Conservation (phyloP, 2,888 invertebrate genomes). For the Marronus borbonicus region DNA sequence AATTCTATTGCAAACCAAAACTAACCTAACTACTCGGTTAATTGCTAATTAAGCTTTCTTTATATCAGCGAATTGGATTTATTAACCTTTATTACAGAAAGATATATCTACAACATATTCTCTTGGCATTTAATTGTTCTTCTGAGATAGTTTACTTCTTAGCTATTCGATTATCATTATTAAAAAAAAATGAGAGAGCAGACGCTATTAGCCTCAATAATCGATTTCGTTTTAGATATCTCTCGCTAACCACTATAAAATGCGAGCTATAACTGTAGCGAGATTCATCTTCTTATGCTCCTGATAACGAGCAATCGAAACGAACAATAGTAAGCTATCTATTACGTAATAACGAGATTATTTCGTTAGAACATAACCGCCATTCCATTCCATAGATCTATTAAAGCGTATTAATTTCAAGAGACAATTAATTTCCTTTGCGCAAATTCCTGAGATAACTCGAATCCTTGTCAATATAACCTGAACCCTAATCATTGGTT, state of each 20-base stretch:
- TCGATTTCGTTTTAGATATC: too few relatives aligned
- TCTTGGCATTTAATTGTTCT: too few relatives aligned
- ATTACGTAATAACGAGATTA: constrained; percentile 31
- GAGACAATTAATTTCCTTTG: constrained; percentile 40
- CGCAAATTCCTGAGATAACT: constrained; percentile 33
- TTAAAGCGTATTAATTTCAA: constrained; percentile 30
- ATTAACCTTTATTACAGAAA: not conserved
- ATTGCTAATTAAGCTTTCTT: constrained; percentile 13
- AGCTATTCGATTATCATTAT: too few relatives aligned
- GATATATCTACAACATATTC: not conserved
- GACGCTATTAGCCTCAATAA: too few relatives aligned
- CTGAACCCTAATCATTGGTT: constrained; percentile 8
- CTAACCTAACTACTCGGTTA: not conserved
- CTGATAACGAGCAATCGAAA: constrained; percentile 11
- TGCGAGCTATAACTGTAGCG: not conserved
- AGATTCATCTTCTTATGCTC: not conserved
- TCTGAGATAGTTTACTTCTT: too few relatives aligned
- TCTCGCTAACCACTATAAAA: too few relatives aligned
- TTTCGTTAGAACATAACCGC: constrained; percentile 26
- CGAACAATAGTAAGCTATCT: constrained; percentile 23
- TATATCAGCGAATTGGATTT: not conserved
- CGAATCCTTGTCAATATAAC: constrained; percentile 32
- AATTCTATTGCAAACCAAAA: not conserved
- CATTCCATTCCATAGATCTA: constrained; percentile 17
- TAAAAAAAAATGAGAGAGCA: too few relatives aligned